A percentile compares a stretch with the other conserved stretches of the same genome.
Conservation (phyloP, 2,888 invertebrate genomes). For the Rhaphigaster nebulosa region DNA sequence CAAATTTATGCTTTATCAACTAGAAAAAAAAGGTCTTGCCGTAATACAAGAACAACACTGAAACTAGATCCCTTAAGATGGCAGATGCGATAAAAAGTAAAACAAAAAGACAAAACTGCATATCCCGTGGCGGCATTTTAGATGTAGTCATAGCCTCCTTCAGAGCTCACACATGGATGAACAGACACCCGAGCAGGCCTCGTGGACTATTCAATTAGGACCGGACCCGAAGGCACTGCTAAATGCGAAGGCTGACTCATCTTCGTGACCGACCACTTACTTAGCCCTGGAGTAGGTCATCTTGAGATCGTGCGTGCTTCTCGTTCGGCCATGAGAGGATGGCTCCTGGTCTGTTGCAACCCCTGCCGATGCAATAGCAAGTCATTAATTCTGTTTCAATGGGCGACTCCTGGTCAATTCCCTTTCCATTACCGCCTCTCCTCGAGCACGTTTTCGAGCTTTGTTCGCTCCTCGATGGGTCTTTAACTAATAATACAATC, state of each 20-base stretch:
- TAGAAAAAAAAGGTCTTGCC: background rate
- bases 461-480: background rate
- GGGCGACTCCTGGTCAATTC: conserved; percentile 20
- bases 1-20: no score
- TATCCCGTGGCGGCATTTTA: background rate
- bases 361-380: background rate
- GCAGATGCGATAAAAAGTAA: background rate
- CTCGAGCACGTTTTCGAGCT: background rate
- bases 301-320: conserved; percentile 7
- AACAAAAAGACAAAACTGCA: background rate
- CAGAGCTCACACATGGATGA: background rate
- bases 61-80: background rate
- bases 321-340: background rate
- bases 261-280: conserved; percentile 41
- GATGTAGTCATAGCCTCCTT: background rate
- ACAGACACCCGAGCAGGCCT: background rate
- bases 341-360: background rate
- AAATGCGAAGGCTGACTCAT: conserved; percentile 3
- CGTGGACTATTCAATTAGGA: background rate
- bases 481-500: background rate
- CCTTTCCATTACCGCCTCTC: background rate
- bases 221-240: background rate
- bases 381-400: conserved; percentile 30
- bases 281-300: conserved; percentile 39
- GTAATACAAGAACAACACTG: background rate